Percentiles rank a stretch among this genome's conserved stretches.
These are phyloP conservation scores for Adelges cooleyi DNA, from an alignment of 1,140 invertebrate genomes.

Conservation along the genomic window DNA sequence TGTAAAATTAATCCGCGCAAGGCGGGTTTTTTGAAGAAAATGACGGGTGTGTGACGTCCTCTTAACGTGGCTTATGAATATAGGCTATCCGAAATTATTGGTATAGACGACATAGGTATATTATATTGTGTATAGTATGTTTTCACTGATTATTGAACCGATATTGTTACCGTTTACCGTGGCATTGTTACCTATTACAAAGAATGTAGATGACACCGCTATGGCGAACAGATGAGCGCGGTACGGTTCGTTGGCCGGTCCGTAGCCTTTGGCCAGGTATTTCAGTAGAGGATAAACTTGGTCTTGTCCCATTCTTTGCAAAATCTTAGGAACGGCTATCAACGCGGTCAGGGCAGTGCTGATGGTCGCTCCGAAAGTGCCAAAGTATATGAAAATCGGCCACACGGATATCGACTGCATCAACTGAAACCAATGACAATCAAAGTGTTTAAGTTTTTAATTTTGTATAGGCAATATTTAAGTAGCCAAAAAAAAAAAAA, in stretches of 20 bases:
- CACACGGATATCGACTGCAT: slow-evolving; percentile 80
- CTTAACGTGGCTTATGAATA: too few species aligned
- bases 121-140: not conserved
- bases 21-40: too few species aligned
- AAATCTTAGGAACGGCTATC: slow-evolving; percentile 77
- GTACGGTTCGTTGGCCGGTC: slow-evolving; percentile 80
- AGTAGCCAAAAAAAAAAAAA: too few species aligned
- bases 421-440: slow-evolving; percentile 44
- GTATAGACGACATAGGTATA: not conserved
- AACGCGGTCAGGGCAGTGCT: slow-evolving; percentile 92
- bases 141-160: too few species aligned
- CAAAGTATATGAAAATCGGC: slow-evolving; percentile 85
- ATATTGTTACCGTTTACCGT: not conserved
- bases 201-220: slow-evolving; percentile 68
- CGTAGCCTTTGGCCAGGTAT: slow-evolving; percentile 88
- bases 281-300: slow-evolving; percentile 87
- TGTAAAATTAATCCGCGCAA: too few species aligned
- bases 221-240: slow-evolving; percentile 86
- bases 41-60: too few species aligned
- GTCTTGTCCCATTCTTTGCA: slow-evolving; percentile 88
- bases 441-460: too few species aligned
- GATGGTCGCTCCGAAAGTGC: slow-evolving; percentile 92
- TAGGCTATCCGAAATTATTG: not conserved
- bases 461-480: too few species aligned
- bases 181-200: slow-evolving; percentile 65